Evolutionary conservation across 2,888 invertebrate species (phyloP).

Genomic region (Drosophila macrospina): DNA sequence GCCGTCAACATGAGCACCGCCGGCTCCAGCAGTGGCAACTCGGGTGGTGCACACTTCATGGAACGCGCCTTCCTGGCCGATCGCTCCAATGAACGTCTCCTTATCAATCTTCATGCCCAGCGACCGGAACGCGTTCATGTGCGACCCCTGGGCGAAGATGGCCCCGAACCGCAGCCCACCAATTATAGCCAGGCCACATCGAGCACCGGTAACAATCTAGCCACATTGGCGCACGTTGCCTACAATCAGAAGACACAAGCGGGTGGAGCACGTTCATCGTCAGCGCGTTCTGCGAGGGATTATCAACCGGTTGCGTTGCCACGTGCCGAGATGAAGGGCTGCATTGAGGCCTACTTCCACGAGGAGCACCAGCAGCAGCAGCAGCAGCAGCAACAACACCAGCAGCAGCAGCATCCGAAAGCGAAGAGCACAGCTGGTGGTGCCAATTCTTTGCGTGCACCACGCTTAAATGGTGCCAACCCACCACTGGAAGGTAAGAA

Average conservation of each 20-base stretch:
- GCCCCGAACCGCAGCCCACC: conserved; percentile 59
- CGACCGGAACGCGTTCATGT: conserved; percentile 88
- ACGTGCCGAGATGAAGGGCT: conserved; percentile 90
- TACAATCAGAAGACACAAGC: conserved; percentile 82
- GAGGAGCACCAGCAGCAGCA: conserved; percentile 87
- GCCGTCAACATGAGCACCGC: conserved; percentile 94
- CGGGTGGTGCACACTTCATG: conserved; percentile 61
- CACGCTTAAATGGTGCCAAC: conserved; percentile 83
- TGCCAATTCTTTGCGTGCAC: conserved; percentile 62
- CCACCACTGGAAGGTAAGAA: conserved; percentile 84
- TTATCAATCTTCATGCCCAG: conserved; percentile 87
- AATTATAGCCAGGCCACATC: conserved; percentile 84
- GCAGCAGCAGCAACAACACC: conserved; percentile 86
- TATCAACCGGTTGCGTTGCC: conserved; percentile 86
- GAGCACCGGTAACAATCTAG: conserved; percentile 84
- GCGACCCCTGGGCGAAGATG: conserved; percentile 85
- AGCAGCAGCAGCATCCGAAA: conserved; percentile 73
- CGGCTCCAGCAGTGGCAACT: conserved; percentile 19
- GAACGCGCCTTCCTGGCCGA: conserved; percentile 69
- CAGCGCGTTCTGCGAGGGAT: conserved; percentile 65
- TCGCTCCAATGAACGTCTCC: conserved; percentile 83
- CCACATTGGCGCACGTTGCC: conserved; percentile 84
- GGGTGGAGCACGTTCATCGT: conserved; percentile 8
- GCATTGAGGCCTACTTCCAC: conserved; percentile 90
- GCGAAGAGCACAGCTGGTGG: conserved; percentile 63